A percentile compares a stretch with the other conserved stretches of the same genome.
phyloP scores from a whole-genome alignment of 1,140 invertebrate genomes.

The Bombus polaris region DNA sequence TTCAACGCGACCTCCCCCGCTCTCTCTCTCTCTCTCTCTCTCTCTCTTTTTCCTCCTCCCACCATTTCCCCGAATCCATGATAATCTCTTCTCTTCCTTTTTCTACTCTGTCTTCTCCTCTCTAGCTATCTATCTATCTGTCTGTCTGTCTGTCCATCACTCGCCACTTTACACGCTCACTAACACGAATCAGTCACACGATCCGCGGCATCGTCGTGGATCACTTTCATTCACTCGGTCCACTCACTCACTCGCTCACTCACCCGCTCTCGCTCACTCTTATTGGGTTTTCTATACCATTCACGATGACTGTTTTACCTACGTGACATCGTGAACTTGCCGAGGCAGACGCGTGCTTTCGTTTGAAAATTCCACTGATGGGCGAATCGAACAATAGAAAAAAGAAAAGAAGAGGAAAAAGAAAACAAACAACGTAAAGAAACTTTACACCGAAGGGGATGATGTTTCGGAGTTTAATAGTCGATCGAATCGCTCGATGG shows the following conservation, averaged over 20 bases:
- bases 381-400: neutral
- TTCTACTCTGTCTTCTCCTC: conserved; percentile 57
- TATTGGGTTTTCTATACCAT: conserved; percentile 57
- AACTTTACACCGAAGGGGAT: no score
- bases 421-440: no score
- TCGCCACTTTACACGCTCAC: conserved; percentile 68
- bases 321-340: conserved; percentile 53
- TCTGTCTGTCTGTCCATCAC: conserved; percentile 71
- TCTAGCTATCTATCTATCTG: conserved; percentile 64
- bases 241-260: conserved; percentile 65
- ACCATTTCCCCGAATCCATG: neutral
- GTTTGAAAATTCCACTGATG: neutral
- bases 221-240: conserved; percentile 61
- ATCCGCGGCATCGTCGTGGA: conserved; percentile 57
- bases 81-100: conserved; percentile 32
- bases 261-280: conserved; percentile 60
- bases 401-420: accelerated
- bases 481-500: neutral
- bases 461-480: neutral
- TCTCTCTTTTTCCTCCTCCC: conserved; percentile 39
- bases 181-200: conserved; percentile 58
- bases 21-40: neutral
- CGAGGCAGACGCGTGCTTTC: conserved; percentile 35
- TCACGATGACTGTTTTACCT: conserved; percentile 52
- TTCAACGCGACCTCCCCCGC: conserved; percentile 12